Evolutionary conservation across 30 jellyfish, hydroid and myxozoan genomes (phyloP), one percentile per base, ranked within the genome.

Genomic region (Hydractinia symbiolongicarpus): DNA sequence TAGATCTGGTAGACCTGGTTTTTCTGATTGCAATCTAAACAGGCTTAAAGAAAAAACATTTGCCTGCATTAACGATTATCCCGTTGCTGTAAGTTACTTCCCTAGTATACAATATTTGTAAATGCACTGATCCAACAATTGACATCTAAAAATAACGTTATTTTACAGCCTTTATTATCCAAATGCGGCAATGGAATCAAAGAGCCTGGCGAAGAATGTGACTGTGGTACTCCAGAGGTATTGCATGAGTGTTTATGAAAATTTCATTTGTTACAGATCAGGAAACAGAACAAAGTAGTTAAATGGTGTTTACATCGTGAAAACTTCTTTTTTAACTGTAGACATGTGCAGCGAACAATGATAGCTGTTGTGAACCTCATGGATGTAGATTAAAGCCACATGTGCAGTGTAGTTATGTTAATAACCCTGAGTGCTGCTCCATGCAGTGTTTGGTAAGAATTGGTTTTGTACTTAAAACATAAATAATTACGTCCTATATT

Each of bases 141-240:
- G 9, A 19, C 44, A 8, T 5, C 1, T n/a, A n/a, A n/a, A n/a
- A 19, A 4, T 60, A 50, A 71, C n/a, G 4, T 13, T n/a, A 17
- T 7, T 76, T 67, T 17, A 0, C 62, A 94, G 99, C 79, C 99
- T 10, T 53, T 88, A 9, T 82, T 49, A 16, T 64, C 66, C 49
- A 60, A 60, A 15, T 94, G 99, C 72, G 99, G 99, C 21, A 86
- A 94, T 88, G 99, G 99, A 4, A 94, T 94, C 71, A 78, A 68
- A 14, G 96, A 88, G 50, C 84, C 80, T 4, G 94, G 84, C 1
- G 99, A 94, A 77, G 96, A 94, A 78, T 94, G 99, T 60, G 99
- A 94, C 60, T 94, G 99, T 74, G 99, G 99, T 74, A 73, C 96
- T n/a, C 89, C 91, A 4, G 99, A 94, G 99, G 99, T 94, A 19